Conservation (phyloP, 2,797 vertebrate genomes). For the Rachycentron canadum region DNA sequence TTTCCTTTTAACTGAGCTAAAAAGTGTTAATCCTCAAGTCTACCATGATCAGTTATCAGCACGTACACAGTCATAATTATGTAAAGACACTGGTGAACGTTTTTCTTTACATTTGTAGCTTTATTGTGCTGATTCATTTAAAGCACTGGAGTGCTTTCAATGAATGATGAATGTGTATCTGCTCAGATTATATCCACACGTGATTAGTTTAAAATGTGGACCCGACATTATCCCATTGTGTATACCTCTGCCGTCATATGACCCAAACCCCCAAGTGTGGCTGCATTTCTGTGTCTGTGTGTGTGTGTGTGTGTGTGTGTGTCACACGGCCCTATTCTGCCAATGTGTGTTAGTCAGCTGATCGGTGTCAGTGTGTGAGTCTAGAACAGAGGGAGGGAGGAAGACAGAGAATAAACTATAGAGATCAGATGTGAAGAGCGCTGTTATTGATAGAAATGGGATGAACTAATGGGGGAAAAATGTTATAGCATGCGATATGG, state of each 20-base stretch:
- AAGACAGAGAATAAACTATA: conserved; percentile 6
- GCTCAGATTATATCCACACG: conserved; percentile 60
- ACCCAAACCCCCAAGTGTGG: conserved; percentile 65
- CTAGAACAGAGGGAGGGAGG: conserved; percentile 35
- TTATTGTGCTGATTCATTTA: conserved; percentile 23
- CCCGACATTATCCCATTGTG: conserved; percentile 69
- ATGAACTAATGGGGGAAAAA: neutral
- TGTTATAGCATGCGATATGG: neutral
- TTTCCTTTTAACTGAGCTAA: neutral
- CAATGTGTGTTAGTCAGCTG: conserved; percentile 77
- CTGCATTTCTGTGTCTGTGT: conserved; percentile 27
- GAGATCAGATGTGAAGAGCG: conserved; percentile 4
- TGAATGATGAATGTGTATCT: conserved; percentile 43
- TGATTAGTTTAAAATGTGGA: conserved; percentile 63
- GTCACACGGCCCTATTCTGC: conserved; percentile 81
- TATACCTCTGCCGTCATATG: conserved; percentile 72
- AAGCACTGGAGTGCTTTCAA: too few relatives aligned
- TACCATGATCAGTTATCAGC: neutral
- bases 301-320: conserved; percentile 47
- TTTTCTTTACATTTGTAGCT: neutral
- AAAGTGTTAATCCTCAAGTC: neutral
- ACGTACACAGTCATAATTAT: neutral
- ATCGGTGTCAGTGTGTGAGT: conserved; percentile 46
- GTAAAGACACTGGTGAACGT: neutral
- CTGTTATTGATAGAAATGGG: neutral